Base-by-base conservation (phyloP, 2,797 vertebrate genomes). In the Acanthurus tractus region DNA sequence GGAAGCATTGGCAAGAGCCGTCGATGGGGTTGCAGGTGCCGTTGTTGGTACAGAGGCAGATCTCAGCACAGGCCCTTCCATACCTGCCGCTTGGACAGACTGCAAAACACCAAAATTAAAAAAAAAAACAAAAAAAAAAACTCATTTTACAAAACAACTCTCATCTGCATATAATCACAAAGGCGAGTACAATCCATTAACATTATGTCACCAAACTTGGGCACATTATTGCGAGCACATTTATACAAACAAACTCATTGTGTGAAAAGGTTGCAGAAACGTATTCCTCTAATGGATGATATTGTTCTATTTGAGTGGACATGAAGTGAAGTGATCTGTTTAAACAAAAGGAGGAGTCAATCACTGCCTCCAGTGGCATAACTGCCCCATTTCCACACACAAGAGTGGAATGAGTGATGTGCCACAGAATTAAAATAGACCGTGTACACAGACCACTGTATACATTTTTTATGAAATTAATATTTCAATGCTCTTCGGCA, bases 11-110 rank as follows among this genome's bases (percentile, higher is more conserved):
- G 85, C 98, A 99, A 2, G 97, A 97, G 22, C 98, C 98, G 2
- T 99, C 98, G 0, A 97, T 97, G 48, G 98, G 97, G 75, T 97
- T 99, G 92, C 98, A 99, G 54, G 98, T 99, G 67, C 97, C 97
- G 0, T 99, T 99, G 95, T 99, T 99, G 20, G 97, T 97, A 90
- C 98, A 99, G 86, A 94, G 88, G 48, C 98, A 99, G 77, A 95
- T 87, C 89, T 98, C 95, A 0, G 93, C 91, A 46, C 98, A 99
- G 81, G 94, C 93, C 88, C 96, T 96, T 36, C 98, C 98, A 0
- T 95, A 99, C 74, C 88, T 96, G 74, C 97, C 97, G 40, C 96
- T 96, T 44, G 97, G 93, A 93, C 97, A 99, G 68, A 98, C 98
- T 99, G 92, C 36, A 49, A 55, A 40, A 75, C 29, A 87, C 17